A percentile compares a stretch with the other conserved stretches of the same genome.
phyloP scores from a whole-genome alignment of 2,888 invertebrate species.

The Galeopsomyia nigrocyanea region DNA sequence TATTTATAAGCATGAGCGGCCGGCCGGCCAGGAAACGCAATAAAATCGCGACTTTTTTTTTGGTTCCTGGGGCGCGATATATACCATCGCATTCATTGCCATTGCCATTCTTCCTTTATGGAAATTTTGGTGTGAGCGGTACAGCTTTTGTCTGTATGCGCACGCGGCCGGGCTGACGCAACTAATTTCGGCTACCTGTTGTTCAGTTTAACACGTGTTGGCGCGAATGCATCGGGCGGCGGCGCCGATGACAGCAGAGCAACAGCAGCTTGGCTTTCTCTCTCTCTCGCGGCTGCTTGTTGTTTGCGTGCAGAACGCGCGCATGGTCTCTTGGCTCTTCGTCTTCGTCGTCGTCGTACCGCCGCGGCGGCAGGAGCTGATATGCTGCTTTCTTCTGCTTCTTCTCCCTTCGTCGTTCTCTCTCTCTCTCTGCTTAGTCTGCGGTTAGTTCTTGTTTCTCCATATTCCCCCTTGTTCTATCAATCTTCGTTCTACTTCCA shows the following conservation, averaged over 20 bases:
- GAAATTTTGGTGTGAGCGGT: conserved; percentile 31
- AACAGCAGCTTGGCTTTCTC: conserved; percentile 54
- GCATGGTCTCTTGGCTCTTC: conserved; percentile 11
- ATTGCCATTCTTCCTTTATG: conserved; percentile 46
- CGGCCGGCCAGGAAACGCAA: conserved; percentile 3
- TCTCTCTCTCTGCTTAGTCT: conserved; percentile 39
- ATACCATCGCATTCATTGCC: not conserved
- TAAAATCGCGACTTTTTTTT: too few species aligned
- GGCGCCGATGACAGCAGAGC: conserved; percentile 63
- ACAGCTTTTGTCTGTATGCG: conserved; percentile 43
- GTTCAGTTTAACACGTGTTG: conserved; percentile 66
- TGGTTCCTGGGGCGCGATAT: too few species aligned
- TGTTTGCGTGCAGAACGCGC: too few species aligned
- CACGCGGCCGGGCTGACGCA: conserved; percentile 33
- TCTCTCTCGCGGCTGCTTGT: not conserved
- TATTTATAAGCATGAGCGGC: not conserved
- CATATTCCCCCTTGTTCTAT: conserved; percentile 42
- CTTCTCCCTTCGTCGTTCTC: conserved; percentile 48
- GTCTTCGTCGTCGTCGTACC: conserved; percentile 18
- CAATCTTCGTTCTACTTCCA: conserved; percentile 45
- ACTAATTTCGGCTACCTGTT: conserved; percentile 56
- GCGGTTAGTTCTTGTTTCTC: conserved; percentile 36
- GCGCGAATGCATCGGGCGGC: conserved; percentile 67
- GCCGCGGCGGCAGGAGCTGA: too few species aligned
- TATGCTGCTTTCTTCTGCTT: conserved; percentile 26